Conservation (phyloP, 2,113 vertebrate species). For the Elachura formosa region DNA sequence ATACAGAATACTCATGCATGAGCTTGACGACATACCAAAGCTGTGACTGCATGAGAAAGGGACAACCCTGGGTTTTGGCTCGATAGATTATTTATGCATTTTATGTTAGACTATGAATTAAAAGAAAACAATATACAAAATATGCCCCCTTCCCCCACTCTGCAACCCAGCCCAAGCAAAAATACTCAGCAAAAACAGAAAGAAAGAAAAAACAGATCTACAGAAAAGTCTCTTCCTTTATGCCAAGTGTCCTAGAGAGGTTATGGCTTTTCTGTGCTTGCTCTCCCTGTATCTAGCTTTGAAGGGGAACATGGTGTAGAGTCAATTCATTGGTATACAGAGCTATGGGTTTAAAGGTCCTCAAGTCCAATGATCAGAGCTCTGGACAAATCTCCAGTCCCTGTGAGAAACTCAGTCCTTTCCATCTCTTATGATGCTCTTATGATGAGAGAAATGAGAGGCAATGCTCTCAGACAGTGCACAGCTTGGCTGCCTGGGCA, state of each 20-base stretch:
- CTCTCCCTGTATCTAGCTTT: not conserved
- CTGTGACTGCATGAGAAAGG: constrained; percentile 51
- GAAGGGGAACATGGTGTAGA: not conserved
- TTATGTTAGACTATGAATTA: not conserved
- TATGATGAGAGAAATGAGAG: not conserved
- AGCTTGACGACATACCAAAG: constrained; percentile 29
- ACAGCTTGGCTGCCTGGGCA: not conserved
- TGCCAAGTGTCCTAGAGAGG: not conserved
- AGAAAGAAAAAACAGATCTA: not conserved
- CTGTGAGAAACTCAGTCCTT: not conserved
- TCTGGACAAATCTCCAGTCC: not conserved
- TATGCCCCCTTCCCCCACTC: not conserved
- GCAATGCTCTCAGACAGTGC: not conserved
- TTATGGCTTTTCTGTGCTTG: not conserved
- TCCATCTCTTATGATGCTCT: not conserved
- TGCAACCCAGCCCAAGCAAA: not conserved
- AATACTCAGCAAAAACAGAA: not conserved
- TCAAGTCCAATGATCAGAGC: not conserved
- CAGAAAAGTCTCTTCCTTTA: not conserved
- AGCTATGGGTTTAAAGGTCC: not conserved
- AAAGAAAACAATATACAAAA: not conserved
- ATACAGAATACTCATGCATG: constrained; percentile 30
- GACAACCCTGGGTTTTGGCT: not conserved
- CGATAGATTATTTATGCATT: not conserved
- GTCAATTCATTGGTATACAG: not conserved